phyloP scores from a whole-genome alignment of 2,888 invertebrate species.

The Sinotaia quadrata region DNA sequence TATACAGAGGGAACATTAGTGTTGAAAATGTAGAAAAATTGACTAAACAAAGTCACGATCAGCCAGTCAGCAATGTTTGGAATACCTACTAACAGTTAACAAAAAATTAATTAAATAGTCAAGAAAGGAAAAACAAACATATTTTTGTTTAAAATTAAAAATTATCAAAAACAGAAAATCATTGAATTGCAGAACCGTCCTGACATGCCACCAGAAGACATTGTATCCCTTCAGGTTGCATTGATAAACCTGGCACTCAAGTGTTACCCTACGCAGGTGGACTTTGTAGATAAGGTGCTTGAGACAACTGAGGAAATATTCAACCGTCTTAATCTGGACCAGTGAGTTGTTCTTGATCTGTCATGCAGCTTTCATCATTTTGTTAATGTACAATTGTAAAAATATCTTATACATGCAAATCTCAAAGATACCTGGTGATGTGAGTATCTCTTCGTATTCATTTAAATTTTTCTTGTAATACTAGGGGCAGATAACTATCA shows the following conservation, averaged over 20 bases:
- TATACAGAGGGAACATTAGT: too few relatives aligned
- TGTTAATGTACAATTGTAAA: background rate
- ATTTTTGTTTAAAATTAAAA: too few relatives aligned
- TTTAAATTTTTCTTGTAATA: background rate
- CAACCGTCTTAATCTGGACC: slow-evolving; percentile 87
- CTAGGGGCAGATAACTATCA: background rate
- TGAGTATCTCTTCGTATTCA: background rate
- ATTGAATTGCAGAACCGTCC: slow-evolving; percentile 88
- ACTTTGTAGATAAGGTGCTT: slow-evolving; percentile 95
- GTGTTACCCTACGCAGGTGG: slow-evolving; percentile 94
- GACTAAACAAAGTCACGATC: too few relatives aligned
- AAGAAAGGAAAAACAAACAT: too few relatives aligned
- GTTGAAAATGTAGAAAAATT: too few relatives aligned
- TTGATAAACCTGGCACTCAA: slow-evolving; percentile 94
- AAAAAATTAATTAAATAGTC: too few relatives aligned
- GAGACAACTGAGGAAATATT: slow-evolving; percentile 92
- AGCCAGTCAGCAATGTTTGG: too few relatives aligned
- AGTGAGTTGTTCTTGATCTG: slow-evolving; percentile 78
- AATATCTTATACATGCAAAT: background rate
- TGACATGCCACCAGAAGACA: slow-evolving; percentile 96
- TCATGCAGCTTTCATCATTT: too few relatives aligned
- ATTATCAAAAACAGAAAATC: too few relatives aligned
- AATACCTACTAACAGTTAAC: too few relatives aligned
- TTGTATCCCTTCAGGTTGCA: slow-evolving; percentile 93
- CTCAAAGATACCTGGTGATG: background rate